Conservation (phyloP, 2,797 vertebrate species). For the Pteropus rufus region DNA sequence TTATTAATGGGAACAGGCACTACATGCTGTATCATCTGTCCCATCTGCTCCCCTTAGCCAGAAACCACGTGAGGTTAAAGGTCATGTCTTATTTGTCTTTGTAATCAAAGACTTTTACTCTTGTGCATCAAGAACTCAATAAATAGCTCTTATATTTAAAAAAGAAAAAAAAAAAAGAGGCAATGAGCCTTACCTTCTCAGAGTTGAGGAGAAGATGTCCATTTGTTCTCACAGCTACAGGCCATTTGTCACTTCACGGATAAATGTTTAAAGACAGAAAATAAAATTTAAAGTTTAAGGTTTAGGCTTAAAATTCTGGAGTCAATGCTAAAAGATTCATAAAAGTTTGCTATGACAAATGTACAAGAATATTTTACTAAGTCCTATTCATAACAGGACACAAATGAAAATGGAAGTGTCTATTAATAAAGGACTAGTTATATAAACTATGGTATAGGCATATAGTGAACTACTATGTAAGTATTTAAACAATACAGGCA, state of each 20-base stretch:
- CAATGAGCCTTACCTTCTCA: constrained; percentile 88
- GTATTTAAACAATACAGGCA: not conserved
- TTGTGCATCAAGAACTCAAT: not conserved
- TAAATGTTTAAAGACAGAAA: constrained; percentile 41
- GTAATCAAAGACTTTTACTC: constrained; percentile 8
- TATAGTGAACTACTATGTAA: not conserved
- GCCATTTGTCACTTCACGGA: constrained; percentile 92
- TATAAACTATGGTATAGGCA: not conserved
- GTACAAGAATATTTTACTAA: not conserved
- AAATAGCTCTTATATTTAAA: not conserved
- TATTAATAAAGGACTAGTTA: not conserved
- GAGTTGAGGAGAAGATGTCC: constrained; percentile 99
- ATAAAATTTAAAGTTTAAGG: constrained; percentile 2
- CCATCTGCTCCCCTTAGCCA: not conserved
- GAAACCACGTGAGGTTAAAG: not conserved
- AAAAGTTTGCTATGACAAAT: constrained; percentile 11
- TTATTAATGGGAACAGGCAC: not conserved
- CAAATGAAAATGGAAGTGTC: not conserved
- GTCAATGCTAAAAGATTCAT: not conserved
- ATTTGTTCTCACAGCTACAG: constrained; percentile 93
- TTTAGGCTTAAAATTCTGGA: constrained; percentile 18
- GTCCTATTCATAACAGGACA: not conserved
- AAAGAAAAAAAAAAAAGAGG: not conserved
- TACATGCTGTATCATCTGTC: not conserved
- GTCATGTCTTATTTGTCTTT: not conserved